Base-by-base conservation (phyloP, 2,113 vertebrate genomes). In the Junco hyemalis region DNA sequence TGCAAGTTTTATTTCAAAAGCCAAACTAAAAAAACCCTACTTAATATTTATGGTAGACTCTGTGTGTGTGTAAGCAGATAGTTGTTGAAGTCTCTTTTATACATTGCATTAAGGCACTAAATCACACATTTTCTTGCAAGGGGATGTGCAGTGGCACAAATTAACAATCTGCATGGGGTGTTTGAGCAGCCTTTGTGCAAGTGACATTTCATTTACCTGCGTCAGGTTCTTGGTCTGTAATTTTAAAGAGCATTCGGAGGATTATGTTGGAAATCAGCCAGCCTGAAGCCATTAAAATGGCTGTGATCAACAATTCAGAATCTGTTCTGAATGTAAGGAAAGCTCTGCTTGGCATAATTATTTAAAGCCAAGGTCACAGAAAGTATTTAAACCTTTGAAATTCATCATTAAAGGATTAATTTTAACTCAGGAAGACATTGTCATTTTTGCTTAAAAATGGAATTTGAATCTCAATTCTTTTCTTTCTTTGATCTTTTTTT, bases 331-430 rank as follows among this genome's bases (percentile, higher is more conserved):
- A 97, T 97, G 97, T 97, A 96, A 97, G 94, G 96, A 98, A 98
- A 96, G 94, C 97, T 95, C 92, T 2, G 59, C 96, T 97, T 97
- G 97, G 97, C 96, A 96, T 97, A 98, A 98, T 98, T 98, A 98
- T 97, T 97, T 96, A 97, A 97, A 98, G 96, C 97, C 97, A 97
- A 97, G 97, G 98, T 98, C 97, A 97, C 61, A 95, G 97, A 96
- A 97, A 97, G 97, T 98, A 97, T 97, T 98, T 97, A 97, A 97
- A 98, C 96, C 97, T 98, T 98, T 98, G 97, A 98, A 98, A 98
- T 97, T 98, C 97, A 97, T 98, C 98, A 98, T 98, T 98, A 98
- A 98, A 97, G 96, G 98, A 98, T 98, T 98, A 98, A 98, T 98
- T 98, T 97, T 98, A 98, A 98, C 97, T 98, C 96, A 97, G 94